A percentile compares a stretch with the other conserved stretches of the same genome.
Conservation (phyloP, 2,888 invertebrate species). For the Cephus pulcher region DNA sequence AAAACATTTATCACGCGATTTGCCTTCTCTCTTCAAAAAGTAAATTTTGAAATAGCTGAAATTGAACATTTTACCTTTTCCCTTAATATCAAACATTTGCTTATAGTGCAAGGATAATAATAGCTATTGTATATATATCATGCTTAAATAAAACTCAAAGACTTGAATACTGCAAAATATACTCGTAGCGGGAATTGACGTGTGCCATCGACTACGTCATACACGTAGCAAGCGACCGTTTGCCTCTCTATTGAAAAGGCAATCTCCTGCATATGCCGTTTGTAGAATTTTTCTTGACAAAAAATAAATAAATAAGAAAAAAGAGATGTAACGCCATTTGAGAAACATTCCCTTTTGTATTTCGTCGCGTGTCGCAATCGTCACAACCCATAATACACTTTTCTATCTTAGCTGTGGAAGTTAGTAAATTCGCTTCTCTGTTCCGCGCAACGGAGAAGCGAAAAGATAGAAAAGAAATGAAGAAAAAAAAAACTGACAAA, state of each 20-base stretch:
- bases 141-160: neutral
- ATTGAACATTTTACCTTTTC: neutral
- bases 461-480: neutral
- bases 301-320: neutral
- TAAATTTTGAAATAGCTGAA: neutral
- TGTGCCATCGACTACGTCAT: neutral
- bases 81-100: neutral
- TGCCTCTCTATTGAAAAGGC: neutral
- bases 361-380: neutral
- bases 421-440: neutral
- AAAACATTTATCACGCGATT: neutral
- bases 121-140: neutral
- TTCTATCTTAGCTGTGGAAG: neutral
- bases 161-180: neutral
- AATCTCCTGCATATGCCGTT: neutral
- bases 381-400: neutral
- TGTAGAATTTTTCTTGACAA: neutral
- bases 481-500: neutral
- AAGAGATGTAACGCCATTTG: neutral
- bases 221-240: neutral
- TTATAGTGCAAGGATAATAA: neutral
- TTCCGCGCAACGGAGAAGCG: neutral
- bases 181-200: neutral
- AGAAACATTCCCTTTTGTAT: neutral
- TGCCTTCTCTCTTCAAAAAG: neutral